Conservation (phyloP, 2,797 vertebrate species). For the Coendou prehensilis region DNA sequence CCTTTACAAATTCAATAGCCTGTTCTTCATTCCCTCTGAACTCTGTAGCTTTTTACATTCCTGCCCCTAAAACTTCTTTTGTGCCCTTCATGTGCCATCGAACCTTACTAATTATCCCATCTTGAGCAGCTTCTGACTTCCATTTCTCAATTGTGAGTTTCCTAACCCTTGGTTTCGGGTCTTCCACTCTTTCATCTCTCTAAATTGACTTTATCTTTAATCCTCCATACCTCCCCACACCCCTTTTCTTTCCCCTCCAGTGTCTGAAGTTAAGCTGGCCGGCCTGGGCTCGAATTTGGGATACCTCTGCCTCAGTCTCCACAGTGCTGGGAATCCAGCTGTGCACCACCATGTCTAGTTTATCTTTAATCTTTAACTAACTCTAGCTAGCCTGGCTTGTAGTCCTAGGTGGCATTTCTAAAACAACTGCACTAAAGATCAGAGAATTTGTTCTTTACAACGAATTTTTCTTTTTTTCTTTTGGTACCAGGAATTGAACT, state of each 20-base stretch:
- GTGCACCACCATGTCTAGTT: not conserved
- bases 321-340: not conserved
- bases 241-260: not conserved
- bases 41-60: not conserved
- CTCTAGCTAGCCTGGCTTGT: not conserved
- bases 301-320: not conserved
- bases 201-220: not conserved
- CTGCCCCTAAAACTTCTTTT: not conserved
- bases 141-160: not conserved
- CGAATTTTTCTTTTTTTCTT: conserved; percentile 19
- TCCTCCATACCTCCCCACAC: not conserved
- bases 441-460: conserved; percentile 58
- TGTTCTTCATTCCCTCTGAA: conserved; percentile 39
- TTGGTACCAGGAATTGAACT: too few species aligned
- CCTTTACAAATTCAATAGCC: conserved; percentile 55
- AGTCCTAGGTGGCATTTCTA: conserved; percentile 13
- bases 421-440: not conserved
- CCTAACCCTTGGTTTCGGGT: not conserved
- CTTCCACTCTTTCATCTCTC: not conserved
- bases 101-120: not conserved
- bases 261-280: not conserved
- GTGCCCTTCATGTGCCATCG: not conserved
- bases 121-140: not conserved
- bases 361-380: conserved; percentile 18
- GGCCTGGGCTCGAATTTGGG: not conserved